phyloP scores from a whole-genome alignment of 2,797 vertebrate species.

The Brotula barbata region DNA sequence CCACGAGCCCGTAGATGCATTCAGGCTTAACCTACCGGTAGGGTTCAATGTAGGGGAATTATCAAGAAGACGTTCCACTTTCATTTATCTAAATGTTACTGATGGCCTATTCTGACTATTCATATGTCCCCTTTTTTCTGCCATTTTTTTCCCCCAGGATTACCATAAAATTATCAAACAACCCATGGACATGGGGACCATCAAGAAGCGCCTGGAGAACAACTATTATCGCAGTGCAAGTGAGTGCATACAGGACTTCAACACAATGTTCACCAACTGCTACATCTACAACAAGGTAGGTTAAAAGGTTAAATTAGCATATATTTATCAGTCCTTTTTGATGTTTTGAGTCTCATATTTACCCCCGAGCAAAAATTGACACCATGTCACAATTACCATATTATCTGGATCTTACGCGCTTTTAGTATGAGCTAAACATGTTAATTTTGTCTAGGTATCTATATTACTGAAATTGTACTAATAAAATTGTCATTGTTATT shows the following conservation, averaged over 20 bases:
- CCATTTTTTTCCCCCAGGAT: slow-evolving; percentile 74
- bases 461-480: too few relatives aligned
- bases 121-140: not conserved
- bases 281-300: slow-evolving; percentile 96
- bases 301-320: slow-evolving; percentile 24
- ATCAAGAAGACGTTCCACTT: not conserved
- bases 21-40: slow-evolving; percentile 88
- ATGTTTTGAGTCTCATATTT: not conserved
- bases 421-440: too few relatives aligned
- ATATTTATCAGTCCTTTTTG: not conserved
- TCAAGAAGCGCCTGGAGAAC: slow-evolving; percentile 90
- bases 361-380: not conserved
- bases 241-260: slow-evolving; percentile 96
- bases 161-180: slow-evolving; percentile 98
- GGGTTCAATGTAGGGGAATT: slow-evolving; percentile 33
- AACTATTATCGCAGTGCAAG: slow-evolving; percentile 89
- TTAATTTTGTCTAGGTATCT: too few relatives aligned
- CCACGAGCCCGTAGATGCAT: slow-evolving; percentile 89
- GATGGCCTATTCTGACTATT: not conserved
- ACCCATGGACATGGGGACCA: slow-evolving; percentile 97
- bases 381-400: too few relatives aligned
- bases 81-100: not conserved
- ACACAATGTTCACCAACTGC: slow-evolving; percentile 98
- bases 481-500: too few relatives aligned
- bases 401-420: too few relatives aligned